Base-by-base conservation (phyloP, 2,888 invertebrate genomes). In the Drosophila histrio region DNA sequence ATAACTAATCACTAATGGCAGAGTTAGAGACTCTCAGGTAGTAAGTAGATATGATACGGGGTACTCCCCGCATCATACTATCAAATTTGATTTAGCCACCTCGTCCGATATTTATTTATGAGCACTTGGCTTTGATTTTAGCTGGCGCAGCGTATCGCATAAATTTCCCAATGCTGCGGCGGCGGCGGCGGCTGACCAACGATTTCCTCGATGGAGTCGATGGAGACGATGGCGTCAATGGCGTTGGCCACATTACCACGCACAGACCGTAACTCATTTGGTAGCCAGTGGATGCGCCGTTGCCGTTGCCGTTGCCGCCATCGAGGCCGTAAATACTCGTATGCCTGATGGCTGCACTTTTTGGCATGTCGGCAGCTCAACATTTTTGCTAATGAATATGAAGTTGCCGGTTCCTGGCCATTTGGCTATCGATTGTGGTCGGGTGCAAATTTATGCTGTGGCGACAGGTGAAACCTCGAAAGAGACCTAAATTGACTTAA, bases 331-430 rank as follows among this genome's bases (percentile, higher is more conserved):
- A 81, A 81, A 84, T 81, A 79, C 36, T 73, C 53, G 28, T 28
- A 24, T 53, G 64, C 66, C 76, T 67, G 63, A 84, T 76, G 81
- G 61, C 64, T 77, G 81, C 81, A 84, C 77, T 84, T 81, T 84
- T 84, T 79, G 79, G 62, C 81, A 68, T 78, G 65, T 63, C 79
- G 69, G 69, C 77, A 71, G 41, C 72, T 72, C 67, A 64, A 67
- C 71, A 54, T 61, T 77, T 80, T 72, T 57, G 70, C 85, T 85
- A 81, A 81, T 84, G 85, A 81, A 81, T 81, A 77, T 81, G 32
- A 73, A 77, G 69, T 68, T 63, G 62, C 53, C 39, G 21, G 21
- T 24, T 3, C 28, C 17, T 8, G 44, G 34, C 39, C 15, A 17
- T 39, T 41, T 24, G 47, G 17, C 22, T 24, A 24, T 54, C 53